These are phyloP conservation scores for Phenganax marumi DNA, from an alignment of 92 coral and sea anemone species.

Conservation along the genomic window DNA sequence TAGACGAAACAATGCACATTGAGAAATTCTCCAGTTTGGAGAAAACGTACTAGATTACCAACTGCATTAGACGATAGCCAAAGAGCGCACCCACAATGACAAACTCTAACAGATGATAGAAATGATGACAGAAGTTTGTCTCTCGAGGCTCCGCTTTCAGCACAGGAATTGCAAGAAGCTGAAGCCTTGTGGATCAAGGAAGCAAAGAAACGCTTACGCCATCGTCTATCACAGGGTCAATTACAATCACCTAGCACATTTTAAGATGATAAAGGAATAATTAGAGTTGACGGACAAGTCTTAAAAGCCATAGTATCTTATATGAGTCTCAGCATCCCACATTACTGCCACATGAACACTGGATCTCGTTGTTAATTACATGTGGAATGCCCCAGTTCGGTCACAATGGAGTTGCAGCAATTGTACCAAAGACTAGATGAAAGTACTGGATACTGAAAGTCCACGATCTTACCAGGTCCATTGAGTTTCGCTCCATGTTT, in stretches of 20 bases:
- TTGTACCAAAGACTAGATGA: constrained; percentile 46
- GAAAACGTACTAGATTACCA: constrained; percentile 52
- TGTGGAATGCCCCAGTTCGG: constrained; percentile 29
- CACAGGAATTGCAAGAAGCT: constrained; percentile 44
- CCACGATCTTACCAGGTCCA: constrained; percentile 40
- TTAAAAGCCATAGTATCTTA: constrained; percentile 46
- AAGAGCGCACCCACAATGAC: background rate
- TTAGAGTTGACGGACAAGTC: constrained; percentile 56
- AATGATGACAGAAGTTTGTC: background rate
- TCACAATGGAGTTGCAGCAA: too few relatives aligned
- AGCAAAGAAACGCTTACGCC: constrained; percentile 42
- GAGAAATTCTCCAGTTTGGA: constrained; percentile 59
- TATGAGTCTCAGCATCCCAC: constrained; percentile 16
- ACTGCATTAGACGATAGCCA: constrained; percentile 21
- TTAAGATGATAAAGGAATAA: too few relatives aligned
- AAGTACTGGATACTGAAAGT: constrained; percentile 54
- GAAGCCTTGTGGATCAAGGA: constrained; percentile 49
- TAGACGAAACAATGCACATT: constrained; percentile 32
- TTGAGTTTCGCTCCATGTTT: constrained; percentile 35
- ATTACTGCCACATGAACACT: constrained; percentile 32
- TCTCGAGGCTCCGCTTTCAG: constrained; percentile 46
- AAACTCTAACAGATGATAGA: constrained; percentile 9
- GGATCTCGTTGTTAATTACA: constrained; percentile 27
- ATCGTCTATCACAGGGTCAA: constrained; percentile 43
- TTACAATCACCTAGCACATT: constrained; percentile 58